Percentiles rank a stretch among this genome's conserved stretches.
Evolutionary conservation across 2,113 vertebrate species (phyloP).

Genomic region (Siniperca knerii): DNA sequence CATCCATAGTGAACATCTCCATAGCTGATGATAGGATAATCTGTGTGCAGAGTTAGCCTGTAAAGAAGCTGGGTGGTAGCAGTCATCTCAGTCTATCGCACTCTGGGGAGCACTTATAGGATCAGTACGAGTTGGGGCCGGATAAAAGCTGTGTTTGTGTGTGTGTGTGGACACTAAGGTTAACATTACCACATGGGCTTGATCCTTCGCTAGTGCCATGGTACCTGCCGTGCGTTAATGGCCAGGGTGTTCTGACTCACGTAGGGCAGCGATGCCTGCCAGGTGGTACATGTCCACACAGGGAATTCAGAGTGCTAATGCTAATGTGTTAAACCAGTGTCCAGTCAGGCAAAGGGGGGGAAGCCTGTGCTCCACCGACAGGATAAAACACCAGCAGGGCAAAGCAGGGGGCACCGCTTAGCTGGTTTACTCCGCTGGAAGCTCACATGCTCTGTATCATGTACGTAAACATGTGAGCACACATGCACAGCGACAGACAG

Average conservation of each 20-base stretch:
- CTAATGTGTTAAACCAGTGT: constrained; percentile 61
- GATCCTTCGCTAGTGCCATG: constrained; percentile 41
- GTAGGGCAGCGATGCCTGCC: constrained; percentile 54
- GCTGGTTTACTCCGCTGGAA: constrained; percentile 32
- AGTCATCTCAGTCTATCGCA: constrained; percentile 39
- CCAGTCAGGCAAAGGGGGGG: constrained; percentile 41
- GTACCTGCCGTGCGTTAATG: constrained; percentile 68
- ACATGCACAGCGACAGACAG: background rate
- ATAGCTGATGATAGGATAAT: constrained; percentile 56
- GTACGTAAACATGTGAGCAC: background rate
- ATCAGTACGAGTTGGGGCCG: constrained; percentile 18
- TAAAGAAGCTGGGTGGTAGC: constrained; percentile 44
- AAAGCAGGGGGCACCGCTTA: constrained; percentile 2
- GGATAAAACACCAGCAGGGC: constrained; percentile 12
- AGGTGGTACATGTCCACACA: constrained; percentile 73
- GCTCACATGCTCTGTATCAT: constrained; percentile 16
- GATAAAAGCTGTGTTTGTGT: constrained; percentile 31
- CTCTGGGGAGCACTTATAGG: constrained; percentile 65
- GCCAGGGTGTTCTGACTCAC: constrained; percentile 55
- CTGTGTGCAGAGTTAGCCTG: constrained; percentile 35
- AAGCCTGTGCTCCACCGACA: background rate
- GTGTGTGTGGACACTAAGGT: constrained; percentile 32
- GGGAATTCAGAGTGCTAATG: constrained; percentile 62
- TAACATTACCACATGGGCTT: constrained; percentile 46
- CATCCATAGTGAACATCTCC: constrained; percentile 51